Evolutionary conservation across 2,113 vertebrate genomes (phyloP).

Genomic region (Psephotus haematonotus): DNA sequence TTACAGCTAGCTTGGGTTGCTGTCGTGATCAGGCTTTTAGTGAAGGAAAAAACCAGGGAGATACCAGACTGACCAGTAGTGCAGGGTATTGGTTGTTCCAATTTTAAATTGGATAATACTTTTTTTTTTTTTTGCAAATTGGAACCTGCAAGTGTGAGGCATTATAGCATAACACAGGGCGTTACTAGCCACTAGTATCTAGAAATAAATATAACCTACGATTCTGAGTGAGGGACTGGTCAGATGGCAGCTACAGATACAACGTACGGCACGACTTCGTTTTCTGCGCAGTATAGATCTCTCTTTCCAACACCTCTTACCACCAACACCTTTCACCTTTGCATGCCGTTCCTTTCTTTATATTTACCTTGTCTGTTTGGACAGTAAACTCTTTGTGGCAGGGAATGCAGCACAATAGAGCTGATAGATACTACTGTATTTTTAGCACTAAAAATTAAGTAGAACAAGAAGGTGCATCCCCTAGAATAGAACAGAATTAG

Average conservation of each 20-base stretch:
- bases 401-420: not conserved
- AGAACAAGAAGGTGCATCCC: not conserved
- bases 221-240: not conserved
- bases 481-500: not conserved
- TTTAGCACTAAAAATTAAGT: not conserved
- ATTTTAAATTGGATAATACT: not conserved
- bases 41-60: not conserved
- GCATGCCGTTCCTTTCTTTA: not conserved
- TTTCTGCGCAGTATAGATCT: not conserved
- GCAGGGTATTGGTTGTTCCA: not conserved
- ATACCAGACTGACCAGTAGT: not conserved
- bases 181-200: not conserved
- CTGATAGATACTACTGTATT: not conserved
- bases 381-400: not conserved
- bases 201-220: not conserved
- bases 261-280: not conserved
- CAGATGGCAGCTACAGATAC: not conserved
- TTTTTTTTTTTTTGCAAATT: not conserved
- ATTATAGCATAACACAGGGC: not conserved
- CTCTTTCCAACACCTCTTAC: not conserved
- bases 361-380: not conserved
- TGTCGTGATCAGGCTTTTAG: not conserved
- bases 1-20: not conserved
- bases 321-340: not conserved
- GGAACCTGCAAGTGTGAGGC: not conserved